A percentile compares a stretch with the other conserved stretches of the same genome.
Evolutionary conservation across 2,888 invertebrate species (phyloP).

Genomic region (Maniola hyperantus): DNA sequence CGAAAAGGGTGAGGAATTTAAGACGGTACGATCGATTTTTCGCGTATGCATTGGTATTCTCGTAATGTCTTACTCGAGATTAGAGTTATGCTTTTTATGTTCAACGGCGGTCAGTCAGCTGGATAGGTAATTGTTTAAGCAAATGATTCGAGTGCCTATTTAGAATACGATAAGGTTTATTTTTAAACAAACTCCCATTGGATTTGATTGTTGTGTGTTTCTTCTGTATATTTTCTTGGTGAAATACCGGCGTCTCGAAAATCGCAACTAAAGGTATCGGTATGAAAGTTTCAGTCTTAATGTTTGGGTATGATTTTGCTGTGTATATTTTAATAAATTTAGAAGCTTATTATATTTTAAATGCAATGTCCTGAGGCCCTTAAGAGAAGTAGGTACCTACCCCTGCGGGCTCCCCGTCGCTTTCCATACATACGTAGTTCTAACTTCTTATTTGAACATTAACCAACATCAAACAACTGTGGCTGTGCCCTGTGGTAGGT

Average conservation of each 20-base stretch:
- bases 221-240: slow-evolving; percentile 8
- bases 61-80: slow-evolving; percentile 82
- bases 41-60: slow-evolving; percentile 82
- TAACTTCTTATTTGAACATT: too few species aligned
- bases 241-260: slow-evolving; percentile 10
- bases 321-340: too few species aligned
- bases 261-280: slow-evolving; percentile 4
- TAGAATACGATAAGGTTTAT: slow-evolving; percentile 24
- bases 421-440: too few species aligned
- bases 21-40: slow-evolving; percentile 82
- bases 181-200: slow-evolving; percentile 6
- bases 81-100: slow-evolving; percentile 74
- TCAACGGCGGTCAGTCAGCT: slow-evolving; percentile 30
- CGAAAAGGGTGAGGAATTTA: slow-evolving; percentile 83
- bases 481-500: too few species aligned
- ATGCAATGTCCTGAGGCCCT: not conserved
- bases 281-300: too few species aligned
- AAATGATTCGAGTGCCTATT: slow-evolving; percentile 36
- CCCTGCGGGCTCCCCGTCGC: too few species aligned
- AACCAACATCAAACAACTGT: too few species aligned
- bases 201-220: slow-evolving; percentile 7
- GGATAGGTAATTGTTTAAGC: slow-evolving; percentile 22
- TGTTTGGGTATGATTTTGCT: too few species aligned
- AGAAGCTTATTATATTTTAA: not conserved
- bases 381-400: too few species aligned